Base-by-base conservation (phyloP, 2,113 vertebrate genomes). In the Zeus faber region DNA sequence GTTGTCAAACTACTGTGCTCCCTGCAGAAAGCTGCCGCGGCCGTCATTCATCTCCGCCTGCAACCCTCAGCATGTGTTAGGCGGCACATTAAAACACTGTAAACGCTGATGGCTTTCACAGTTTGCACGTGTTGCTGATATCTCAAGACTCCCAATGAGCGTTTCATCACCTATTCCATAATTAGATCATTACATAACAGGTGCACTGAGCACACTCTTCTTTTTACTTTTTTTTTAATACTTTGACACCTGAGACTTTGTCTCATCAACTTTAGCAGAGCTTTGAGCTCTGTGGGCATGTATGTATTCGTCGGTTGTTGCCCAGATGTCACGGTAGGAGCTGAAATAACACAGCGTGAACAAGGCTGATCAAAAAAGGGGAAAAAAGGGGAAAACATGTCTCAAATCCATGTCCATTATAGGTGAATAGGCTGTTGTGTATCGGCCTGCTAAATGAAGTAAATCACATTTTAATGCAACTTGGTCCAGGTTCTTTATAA, bases 181-280 rank as follows among this genome's bases (percentile, higher is more conserved):
- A 90, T 89, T 86, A 89, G 85, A 89, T 60, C 73, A 89, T 85
- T 87, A 87, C 75, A 85, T 78, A 81, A 74, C 85, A 89, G 82
- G 82, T 87, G 33, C 61, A 59, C 65, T 83, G 63, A 77, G 85
- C 81, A 58, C 76, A 66, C 61, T 54, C 49, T 65, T 65, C 66
- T 66, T 62, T 58, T 29, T 35, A 51, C 44, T 49, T 1, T 50
- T 49, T 1, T 50, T 45, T 39, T 16, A 0, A 2, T 29, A 29
- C 40, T 55, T 63, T 71, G 67, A 77, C 77, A 79, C 72, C 73
- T 82, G 61, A 70, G 41, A 65, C 79, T 77, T 76, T n/a, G n/a
- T n/a, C n/a, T n/a, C n/a, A n/a, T n/a, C n/a, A n/a, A n/a, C n/a
- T 77, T 72, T 65, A 67, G 62, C 58, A 44, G 54, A 46, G 35